Conservation (phyloP, 2,113 vertebrate species). For the Parus major region DNA sequence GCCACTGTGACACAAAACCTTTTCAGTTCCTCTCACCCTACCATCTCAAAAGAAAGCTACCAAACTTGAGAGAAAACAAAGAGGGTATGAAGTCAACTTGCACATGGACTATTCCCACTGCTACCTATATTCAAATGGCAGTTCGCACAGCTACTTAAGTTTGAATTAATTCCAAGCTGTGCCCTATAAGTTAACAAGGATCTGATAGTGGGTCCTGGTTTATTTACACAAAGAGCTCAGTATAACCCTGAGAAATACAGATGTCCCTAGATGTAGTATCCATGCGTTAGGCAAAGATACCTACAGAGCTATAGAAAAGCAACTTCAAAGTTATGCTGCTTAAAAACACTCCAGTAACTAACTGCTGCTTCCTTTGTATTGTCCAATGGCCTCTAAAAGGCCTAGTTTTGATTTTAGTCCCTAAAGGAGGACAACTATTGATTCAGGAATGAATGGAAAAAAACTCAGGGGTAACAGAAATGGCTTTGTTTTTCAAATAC, state of each 20-base stretch:
- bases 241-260: background rate
- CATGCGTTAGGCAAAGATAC: background rate
- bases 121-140: background rate
- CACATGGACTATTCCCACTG: background rate
- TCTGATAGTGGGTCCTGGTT: background rate
- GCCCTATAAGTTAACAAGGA: background rate
- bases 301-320: background rate
- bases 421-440: background rate
- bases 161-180: background rate
- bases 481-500: background rate
- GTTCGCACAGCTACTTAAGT: background rate
- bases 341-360: background rate
- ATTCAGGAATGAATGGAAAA: background rate
- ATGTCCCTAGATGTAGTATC: background rate
- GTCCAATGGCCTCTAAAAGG: background rate
- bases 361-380: background rate
- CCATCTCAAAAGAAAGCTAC: background rate
- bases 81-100: background rate
- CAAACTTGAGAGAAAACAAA: background rate
- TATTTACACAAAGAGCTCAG: background rate
- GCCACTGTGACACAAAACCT: background rate
- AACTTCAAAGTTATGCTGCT: background rate
- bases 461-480: background rate
- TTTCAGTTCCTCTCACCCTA: background rate
- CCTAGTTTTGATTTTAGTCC: background rate